Conservation (phyloP, 2,888 invertebrate genomes). For the Phragmatobia fuliginosa region DNA sequence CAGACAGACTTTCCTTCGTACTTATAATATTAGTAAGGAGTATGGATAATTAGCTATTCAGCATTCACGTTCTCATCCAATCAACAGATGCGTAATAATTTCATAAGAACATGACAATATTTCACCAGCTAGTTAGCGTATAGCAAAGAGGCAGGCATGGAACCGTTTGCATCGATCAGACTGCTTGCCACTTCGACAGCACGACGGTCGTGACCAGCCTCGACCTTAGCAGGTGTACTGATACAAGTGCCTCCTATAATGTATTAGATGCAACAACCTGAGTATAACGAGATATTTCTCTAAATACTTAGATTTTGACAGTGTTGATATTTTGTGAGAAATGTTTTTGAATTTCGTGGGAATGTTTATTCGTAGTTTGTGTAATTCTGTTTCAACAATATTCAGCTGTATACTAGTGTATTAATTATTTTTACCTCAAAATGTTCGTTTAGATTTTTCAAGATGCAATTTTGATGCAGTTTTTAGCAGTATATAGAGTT, state of each 20-base stretch:
- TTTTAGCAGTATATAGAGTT: too few species aligned
- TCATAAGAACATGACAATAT: not conserved
- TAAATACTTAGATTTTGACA: conserved; percentile 1
- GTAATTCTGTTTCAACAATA: too few species aligned
- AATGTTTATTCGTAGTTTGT: not conserved
- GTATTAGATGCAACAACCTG: conserved; percentile 3
- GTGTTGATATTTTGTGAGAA: not conserved
- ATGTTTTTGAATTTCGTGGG: not conserved
- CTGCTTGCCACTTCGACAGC: conserved; percentile 9
- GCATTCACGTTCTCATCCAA: too few species aligned
- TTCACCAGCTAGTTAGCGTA: not conserved
- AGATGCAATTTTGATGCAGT: too few species aligned
- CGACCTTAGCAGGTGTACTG: conserved; percentile 24
- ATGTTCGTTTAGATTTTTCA: too few species aligned
- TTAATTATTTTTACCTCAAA: too few species aligned
- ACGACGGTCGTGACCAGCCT: conserved; percentile 18
- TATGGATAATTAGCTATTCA: too few species aligned
- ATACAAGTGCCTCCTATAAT: conserved; percentile 2
- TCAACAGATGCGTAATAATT: conserved; percentile 1
- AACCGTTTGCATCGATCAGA: conserved; percentile 19
- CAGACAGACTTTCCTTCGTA: too few species aligned
- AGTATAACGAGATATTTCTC: not conserved
- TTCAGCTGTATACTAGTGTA: too few species aligned
- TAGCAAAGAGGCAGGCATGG: conserved; percentile 4
- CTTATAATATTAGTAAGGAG: too few species aligned